Evolutionary conservation across 1,140 invertebrate genomes (phyloP).

Genomic region (Nasonia longicornis): DNA sequence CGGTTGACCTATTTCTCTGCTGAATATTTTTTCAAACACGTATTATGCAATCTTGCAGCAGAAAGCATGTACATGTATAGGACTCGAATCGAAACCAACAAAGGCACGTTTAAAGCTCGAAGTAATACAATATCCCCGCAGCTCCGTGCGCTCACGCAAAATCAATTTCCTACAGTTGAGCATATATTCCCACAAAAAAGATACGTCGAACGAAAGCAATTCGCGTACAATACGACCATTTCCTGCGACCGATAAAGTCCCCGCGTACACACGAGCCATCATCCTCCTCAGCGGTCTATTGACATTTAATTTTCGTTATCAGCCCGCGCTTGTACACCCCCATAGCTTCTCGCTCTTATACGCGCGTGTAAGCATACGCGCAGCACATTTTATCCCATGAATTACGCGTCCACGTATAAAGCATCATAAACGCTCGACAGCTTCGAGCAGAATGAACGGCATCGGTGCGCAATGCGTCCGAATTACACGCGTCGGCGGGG

Average conservation of each 20-base stretch:
- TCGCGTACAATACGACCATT: too few relatives aligned
- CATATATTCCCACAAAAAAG: neutral
- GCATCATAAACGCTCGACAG: neutral
- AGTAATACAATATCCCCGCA: too few relatives aligned
- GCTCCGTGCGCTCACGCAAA: too few relatives aligned
- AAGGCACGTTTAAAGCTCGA: too few relatives aligned
- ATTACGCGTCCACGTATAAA: neutral
- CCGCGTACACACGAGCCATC: neutral
- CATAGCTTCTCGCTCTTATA: neutral
- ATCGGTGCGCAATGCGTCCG: neutral
- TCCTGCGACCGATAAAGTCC: too few relatives aligned
- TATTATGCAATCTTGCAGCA: neutral
- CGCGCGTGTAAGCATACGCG: too few relatives aligned
- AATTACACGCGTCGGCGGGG: neutral
- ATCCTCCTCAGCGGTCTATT: neutral
- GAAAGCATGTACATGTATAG: too few relatives aligned
- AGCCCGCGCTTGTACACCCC: neutral
- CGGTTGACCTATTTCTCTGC: slow-evolving; percentile 5
- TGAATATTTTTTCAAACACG: neutral
- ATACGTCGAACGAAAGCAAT: too few relatives aligned
- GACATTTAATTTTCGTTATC: slow-evolving; percentile 15
- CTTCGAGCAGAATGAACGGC: neutral
- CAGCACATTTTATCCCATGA: neutral
- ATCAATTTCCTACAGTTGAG: neutral
- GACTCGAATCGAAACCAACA: too few relatives aligned